These are phyloP conservation scores for Serinus canaria DNA, from an alignment of 2,113 vertebrate genomes.

Conservation along the genomic window DNA sequence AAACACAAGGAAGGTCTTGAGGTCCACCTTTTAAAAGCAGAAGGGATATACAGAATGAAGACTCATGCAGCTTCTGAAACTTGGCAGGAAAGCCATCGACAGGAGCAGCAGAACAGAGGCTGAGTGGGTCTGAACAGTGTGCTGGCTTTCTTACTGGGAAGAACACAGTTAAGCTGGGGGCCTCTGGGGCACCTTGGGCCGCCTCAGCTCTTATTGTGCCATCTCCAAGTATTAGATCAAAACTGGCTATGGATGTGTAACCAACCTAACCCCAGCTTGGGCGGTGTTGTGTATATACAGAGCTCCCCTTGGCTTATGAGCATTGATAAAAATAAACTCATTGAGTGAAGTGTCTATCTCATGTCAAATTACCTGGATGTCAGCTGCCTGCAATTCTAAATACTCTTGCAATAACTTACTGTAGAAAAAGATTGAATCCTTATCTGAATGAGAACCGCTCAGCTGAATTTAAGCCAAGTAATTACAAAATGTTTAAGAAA, in stretches of 20 bases:
- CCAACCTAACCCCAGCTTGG: not conserved
- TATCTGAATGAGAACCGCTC: not conserved
- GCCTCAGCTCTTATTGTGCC: not conserved
- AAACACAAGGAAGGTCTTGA: not conserved
- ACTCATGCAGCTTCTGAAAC: not conserved
- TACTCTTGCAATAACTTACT: not conserved
- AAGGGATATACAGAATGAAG: not conserved
- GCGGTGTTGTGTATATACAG: not conserved
- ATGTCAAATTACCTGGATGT: not conserved
- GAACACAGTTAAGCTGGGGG: not conserved
- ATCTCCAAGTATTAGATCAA: not conserved
- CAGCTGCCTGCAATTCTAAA: not conserved
- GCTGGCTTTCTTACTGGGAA: not conserved
- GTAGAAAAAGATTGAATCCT: not conserved
- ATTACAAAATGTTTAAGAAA: not conserved
- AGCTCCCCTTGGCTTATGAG: not conserved
- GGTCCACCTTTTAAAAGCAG: not conserved
- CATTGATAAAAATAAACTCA: not conserved
- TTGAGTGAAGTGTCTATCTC: not conserved
- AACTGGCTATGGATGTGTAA: not conserved
- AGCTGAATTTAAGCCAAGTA: not conserved
- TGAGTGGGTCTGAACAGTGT: not conserved
- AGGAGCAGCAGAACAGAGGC: not conserved
- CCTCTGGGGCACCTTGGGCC: not conserved
- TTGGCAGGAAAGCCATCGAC: accelerated